These are phyloP conservation scores for Bellardia bayeri DNA, from an alignment of 2,888 invertebrate species.

Conservation along the genomic window DNA sequence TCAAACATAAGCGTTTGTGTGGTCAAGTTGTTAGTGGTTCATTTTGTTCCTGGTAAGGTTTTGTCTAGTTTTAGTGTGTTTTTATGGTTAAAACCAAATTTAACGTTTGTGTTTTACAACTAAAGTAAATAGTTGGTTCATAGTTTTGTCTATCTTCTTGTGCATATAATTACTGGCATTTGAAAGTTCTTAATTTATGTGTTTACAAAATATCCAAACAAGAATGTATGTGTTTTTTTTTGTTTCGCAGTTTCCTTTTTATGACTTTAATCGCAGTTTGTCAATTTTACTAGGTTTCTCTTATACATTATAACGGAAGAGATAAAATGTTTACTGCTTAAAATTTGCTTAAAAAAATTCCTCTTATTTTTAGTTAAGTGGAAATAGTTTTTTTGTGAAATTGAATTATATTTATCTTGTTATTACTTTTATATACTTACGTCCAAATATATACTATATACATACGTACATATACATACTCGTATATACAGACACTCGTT, in stretches of 20 bases:
- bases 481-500: neutral
- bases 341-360: neutral
- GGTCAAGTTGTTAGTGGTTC: slow-evolving; percentile 64
- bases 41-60: slow-evolving; percentile 49
- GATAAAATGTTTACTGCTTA: slow-evolving; percentile 2
- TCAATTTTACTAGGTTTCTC: neutral
- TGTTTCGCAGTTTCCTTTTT: neutral
- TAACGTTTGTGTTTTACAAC: slow-evolving; percentile 25
- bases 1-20: slow-evolving; percentile 53
- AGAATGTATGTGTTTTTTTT: slow-evolving; percentile 17
- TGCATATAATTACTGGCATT: slow-evolving; percentile 37
- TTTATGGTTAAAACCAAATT: slow-evolving; percentile 19
- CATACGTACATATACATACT: too few relatives aligned
- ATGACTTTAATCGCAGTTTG: neutral
- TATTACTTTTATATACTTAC: slow-evolving; percentile 17
- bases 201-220: neutral
- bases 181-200: slow-evolving; percentile 50
- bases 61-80: neutral
- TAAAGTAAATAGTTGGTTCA: neutral
- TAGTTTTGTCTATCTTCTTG: neutral
- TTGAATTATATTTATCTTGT: slow-evolving; percentile 30
- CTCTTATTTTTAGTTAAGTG: neutral
- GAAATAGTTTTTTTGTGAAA: slow-evolving; percentile 5
- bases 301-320: neutral
- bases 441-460: too few relatives aligned